Evolutionary conservation across 2,113 vertebrate genomes (phyloP).

Genomic region (Psittacara wagleri): DNA sequence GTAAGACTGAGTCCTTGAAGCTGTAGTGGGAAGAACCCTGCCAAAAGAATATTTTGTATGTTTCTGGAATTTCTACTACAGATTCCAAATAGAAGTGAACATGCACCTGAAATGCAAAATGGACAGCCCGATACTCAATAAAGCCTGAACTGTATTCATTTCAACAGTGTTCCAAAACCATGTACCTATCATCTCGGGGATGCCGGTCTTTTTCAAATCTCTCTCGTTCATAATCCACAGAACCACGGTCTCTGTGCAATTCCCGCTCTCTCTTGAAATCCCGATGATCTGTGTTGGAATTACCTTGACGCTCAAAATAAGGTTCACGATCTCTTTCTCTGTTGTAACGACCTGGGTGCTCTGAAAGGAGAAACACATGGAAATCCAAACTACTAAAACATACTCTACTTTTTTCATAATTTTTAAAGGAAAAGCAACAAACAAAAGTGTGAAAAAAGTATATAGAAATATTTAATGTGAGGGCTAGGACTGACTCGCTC

Average conservation of each 20-base stretch:
- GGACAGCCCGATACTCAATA: background rate
- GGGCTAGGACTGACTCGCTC: background rate
- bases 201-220: constrained; percentile 90
- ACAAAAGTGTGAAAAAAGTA: background rate
- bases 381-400: constrained; percentile 15
- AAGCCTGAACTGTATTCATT: background rate
- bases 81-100: background rate
- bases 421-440: background rate
- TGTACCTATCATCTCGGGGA: constrained; percentile 87
- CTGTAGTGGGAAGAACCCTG: constrained; percentile 72
- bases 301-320: constrained; percentile 87
- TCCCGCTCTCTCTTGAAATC: constrained; percentile 91
- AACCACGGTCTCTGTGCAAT: constrained; percentile 75
- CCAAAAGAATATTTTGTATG: background rate
- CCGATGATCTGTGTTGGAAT: constrained; percentile 84
- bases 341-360: constrained; percentile 85
- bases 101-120: background rate
- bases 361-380: constrained; percentile 63
- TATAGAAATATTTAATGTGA: background rate
- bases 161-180: background rate
- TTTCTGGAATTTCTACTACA: background rate
- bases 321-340: constrained; percentile 84
- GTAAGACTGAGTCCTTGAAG: constrained; percentile 80
- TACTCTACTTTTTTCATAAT: background rate
- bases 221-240: constrained; percentile 88